Conservation (phyloP, 1,140 invertebrate genomes). For the Platyscapa corneri region DNA sequence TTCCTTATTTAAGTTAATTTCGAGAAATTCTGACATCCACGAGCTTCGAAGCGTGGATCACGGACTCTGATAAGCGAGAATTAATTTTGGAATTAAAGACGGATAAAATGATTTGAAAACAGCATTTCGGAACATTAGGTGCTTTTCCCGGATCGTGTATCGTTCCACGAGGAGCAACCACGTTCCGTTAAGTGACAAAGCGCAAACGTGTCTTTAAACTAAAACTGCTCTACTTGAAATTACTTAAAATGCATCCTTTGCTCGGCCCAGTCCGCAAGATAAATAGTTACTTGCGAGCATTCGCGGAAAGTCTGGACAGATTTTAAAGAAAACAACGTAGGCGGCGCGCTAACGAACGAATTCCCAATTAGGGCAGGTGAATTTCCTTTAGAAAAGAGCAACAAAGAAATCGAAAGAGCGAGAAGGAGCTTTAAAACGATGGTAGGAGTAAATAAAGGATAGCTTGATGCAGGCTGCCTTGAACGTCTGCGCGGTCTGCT, state of each 20-base stretch:
- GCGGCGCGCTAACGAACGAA: neutral
- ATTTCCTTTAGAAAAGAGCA: neutral
- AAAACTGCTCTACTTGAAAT: no score
- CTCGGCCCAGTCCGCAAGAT: no score
- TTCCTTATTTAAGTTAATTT: constrained; percentile 46
- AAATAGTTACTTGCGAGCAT: no score
- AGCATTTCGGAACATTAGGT: neutral
- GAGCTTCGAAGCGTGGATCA: neutral
- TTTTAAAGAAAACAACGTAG: no score
- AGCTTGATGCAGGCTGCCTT: no score
- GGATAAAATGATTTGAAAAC: neutral
- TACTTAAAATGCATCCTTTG: no score
- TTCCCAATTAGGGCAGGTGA: neutral
- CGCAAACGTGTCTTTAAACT: no score
- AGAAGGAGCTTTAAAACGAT: neutral
- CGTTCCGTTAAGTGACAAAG: no score
- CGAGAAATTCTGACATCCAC: constrained; percentile 23
- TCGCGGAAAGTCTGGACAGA: no score
- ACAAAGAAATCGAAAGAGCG: neutral
- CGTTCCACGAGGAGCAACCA: no score
- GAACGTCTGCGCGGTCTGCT: neutral
- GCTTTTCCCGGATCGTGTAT: no score
- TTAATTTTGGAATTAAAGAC: constrained; percentile 1
- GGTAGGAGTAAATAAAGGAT: neutral
- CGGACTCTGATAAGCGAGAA: constrained; percentile 26